Base-by-base conservation (phyloP, 1,140 invertebrate genomes). In the Pseudomyrmex concolor region DNA sequence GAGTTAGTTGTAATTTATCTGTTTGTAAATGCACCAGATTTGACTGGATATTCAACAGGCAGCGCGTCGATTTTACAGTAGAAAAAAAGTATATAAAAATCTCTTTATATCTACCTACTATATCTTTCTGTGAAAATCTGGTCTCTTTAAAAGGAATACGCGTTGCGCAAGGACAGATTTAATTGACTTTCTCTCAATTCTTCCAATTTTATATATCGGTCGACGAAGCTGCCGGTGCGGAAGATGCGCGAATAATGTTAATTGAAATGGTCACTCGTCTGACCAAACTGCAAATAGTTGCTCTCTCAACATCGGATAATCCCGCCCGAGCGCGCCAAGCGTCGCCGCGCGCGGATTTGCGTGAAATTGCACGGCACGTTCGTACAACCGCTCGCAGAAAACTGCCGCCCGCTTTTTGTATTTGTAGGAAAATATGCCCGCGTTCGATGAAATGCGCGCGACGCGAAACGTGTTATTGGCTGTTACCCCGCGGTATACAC, bases 241-340 rank as follows among this genome's bases (percentile, higher is more conserved):
- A 86, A 86, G 78, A 86, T 63, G 67, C 54, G 77, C 85, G 85
- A 86, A 84, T 84, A 86, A 86, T 78, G 59, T 86, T 86, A 78
- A 86, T 86, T 71, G 72, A 73, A 84, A 77, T 74, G 55, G 45
- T 86, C 80, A 45, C 50, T 83, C 72, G 63, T 55, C 48, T 77
- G 17, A 51, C 34, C n/a, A 74, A 78, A 72, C 34, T 78, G 70
- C 59, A 72, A 86, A 87, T 86, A 86, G 66, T 84, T 87, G 70
- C 67, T 67, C 48, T 43, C 17, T 22, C 80, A 81, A 59, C 66
- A 67, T 55, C 43, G 48, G 60, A 64, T 72, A 72, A 84, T 78
- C 80, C 34, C 59, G 70, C 51, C 51, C 55, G 45, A 83, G 57
- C 57, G 57, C 57, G 68, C 64, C 81, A 84, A 88, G 84, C 63